Base-by-base conservation (phyloP, 23 tunicate species). In the Corella eumyota region DNA sequence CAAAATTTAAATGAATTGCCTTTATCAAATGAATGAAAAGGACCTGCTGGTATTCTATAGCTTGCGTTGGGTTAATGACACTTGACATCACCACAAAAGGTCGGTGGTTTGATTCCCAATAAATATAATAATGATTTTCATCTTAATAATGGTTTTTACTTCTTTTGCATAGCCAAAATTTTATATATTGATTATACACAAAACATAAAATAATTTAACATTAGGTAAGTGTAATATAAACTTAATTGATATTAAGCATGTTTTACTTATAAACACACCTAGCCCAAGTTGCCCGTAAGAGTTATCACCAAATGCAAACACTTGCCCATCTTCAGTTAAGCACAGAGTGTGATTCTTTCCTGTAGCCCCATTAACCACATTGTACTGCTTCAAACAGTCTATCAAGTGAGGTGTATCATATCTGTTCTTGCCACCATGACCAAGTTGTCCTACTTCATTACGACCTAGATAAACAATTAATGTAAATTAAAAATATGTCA, bases 221-320 rank as follows among this genome's bases (percentile, higher is more conserved):
- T n/a, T n/a, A n/a, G n/a, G n/a, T n/a, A n/a, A n/a, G n/a, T n/a
- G n/a, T n/a, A n/a, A n/a, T n/a, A n/a, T n/a, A n/a, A n/a, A n/a
- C n/a, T n/a, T n/a, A n/a, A n/a, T n/a, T n/a, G n/a, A n/a, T n/a
- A n/a, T n/a, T n/a, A n/a, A n/a, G n/a, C n/a, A n/a, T n/a, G n/a
- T n/a, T n/a, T n/a, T n/a, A n/a, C n/a, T n/a, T n/a, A n/a, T n/a
- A n/a, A n/a, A n/a, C 74, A 25, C 19, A 87, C 96, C 96, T 37
- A 87, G 32, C 24, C 96, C 96, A 4, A 87, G 71, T 54, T 87
- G 96, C 13, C 96, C 96, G 37, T 80, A 81, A 6, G 77, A 30
- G 70, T 87, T 87, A 6, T 87, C 96, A 6, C 96, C 96, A 67
- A 78, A 87, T 1, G 96, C 71, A 61, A 65, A 87, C 40, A 78